phyloP scores from a whole-genome alignment of 2,797 vertebrate genomes.

The Trichosurus vulpecula region DNA sequence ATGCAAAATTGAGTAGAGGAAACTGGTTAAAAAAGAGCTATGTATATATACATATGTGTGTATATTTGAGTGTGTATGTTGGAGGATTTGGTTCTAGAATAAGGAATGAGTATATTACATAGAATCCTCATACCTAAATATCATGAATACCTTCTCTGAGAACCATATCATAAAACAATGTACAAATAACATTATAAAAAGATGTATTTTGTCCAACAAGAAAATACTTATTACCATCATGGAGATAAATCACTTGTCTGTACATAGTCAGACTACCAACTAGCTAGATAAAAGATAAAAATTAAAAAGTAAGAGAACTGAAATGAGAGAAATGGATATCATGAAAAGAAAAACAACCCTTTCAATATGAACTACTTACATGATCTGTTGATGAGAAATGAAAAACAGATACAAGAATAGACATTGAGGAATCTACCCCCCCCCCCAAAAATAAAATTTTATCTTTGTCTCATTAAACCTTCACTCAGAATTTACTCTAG shows the following conservation, averaged over 20 bases:
- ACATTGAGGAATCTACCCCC: background rate
- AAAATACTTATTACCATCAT: background rate
- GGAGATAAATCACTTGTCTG: background rate
- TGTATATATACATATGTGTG: too few species aligned
- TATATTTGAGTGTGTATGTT: too few species aligned
- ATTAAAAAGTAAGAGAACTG: background rate
- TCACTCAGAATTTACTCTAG: too few species aligned
- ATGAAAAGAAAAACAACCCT: background rate
- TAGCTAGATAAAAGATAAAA: background rate
- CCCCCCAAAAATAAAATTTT: too few species aligned
- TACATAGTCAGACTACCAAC: background rate
- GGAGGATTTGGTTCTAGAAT: too few species aligned
- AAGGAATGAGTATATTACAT: background rate
- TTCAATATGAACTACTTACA: background rate
- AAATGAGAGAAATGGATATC: background rate
- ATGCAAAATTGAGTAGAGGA: background rate
- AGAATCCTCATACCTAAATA: background rate
- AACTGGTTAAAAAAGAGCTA: background rate
- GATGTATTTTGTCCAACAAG: background rate
- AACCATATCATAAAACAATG: background rate
- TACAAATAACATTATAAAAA: background rate
- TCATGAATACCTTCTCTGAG: background rate
- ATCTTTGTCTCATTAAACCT: too few species aligned
- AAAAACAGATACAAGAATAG: background rate
- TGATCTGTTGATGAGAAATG: background rate